Evolutionary conservation across 2,797 vertebrate genomes (phyloP).

Genomic region (Eulemur coronatus): DNA sequence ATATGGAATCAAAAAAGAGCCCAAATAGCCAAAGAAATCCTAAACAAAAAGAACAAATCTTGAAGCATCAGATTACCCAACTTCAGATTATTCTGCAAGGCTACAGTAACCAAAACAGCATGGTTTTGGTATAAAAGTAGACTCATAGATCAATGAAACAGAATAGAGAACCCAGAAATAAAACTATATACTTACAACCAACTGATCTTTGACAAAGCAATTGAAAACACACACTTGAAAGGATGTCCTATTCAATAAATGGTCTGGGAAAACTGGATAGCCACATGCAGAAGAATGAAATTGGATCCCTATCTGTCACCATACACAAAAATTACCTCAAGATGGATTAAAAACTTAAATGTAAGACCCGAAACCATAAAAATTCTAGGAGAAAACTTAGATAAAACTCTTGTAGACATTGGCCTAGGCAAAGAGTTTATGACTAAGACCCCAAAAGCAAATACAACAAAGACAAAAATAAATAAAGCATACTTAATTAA

Average conservation of each 20-base stretch:
- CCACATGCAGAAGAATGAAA: not conserved
- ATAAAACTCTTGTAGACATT: not conserved
- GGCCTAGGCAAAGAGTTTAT: not conserved
- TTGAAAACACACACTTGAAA: not conserved
- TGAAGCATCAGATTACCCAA: not conserved
- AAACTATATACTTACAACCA: not conserved
- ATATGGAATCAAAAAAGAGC: not conserved
- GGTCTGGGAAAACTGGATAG: not conserved
- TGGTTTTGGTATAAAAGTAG: not conserved
- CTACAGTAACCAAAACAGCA: not conserved
- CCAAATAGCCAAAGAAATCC: not conserved
- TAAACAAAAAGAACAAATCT: not conserved
- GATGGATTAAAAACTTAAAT: not conserved
- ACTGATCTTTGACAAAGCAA: not conserved
- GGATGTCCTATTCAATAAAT: not conserved
- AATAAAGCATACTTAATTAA: not conserved
- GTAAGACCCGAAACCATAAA: not conserved
- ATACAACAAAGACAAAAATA: not conserved
- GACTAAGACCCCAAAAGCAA: not conserved
- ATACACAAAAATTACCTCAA: not conserved
- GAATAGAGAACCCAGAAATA: not conserved
- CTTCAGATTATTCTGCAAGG: not conserved
- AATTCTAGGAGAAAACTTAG: not conserved
- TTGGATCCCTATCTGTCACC: not conserved
- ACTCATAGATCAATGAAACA: not conserved